Evolutionary conservation across 2,888 invertebrate species (phyloP).

Genomic region (Himalopsyche anomala): DNA sequence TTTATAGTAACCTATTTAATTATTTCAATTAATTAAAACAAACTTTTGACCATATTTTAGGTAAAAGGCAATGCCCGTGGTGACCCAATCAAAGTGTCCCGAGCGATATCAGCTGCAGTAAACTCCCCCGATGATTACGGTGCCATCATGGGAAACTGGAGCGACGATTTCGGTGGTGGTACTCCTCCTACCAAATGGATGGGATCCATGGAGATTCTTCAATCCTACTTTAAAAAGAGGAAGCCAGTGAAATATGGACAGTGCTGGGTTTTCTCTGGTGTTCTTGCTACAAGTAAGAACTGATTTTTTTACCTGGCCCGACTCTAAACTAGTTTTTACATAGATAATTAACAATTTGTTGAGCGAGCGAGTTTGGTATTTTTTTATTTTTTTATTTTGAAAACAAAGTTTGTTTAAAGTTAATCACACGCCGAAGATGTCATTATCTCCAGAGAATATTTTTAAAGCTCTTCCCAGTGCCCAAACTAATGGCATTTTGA

Average conservation of each 20-base stretch:
- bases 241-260: slow-evolving; percentile 95
- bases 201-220: slow-evolving; percentile 90
- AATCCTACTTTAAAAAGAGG: slow-evolving; percentile 88
- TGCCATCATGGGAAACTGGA: slow-evolving; percentile 91
- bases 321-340: too few relatives aligned
- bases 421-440: too few relatives aligned
- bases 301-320: background rate
- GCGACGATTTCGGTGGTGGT: slow-evolving; percentile 89
- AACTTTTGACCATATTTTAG: slow-evolving; percentile 66
- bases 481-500: too few relatives aligned
- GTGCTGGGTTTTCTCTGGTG: slow-evolving; percentile 96
- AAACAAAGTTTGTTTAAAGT: too few relatives aligned
- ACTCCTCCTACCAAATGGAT: slow-evolving; percentile 93
- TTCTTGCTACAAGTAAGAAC: slow-evolving; percentile 86
- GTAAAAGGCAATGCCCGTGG: slow-evolving; percentile 80
- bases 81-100: slow-evolving; percentile 86
- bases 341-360: too few relatives aligned
- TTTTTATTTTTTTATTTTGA: too few relatives aligned
- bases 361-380: too few relatives aligned
- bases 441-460: too few relatives aligned
- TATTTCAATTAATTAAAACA: background rate
- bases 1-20: background rate
- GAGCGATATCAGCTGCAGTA: slow-evolving; percentile 92
- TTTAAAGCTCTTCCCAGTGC: too few relatives aligned
- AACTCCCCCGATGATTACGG: slow-evolving; percentile 93